phyloP scores from a whole-genome alignment of 92 coral and sea anemone species.

The Epizoanthus stellaris region DNA sequence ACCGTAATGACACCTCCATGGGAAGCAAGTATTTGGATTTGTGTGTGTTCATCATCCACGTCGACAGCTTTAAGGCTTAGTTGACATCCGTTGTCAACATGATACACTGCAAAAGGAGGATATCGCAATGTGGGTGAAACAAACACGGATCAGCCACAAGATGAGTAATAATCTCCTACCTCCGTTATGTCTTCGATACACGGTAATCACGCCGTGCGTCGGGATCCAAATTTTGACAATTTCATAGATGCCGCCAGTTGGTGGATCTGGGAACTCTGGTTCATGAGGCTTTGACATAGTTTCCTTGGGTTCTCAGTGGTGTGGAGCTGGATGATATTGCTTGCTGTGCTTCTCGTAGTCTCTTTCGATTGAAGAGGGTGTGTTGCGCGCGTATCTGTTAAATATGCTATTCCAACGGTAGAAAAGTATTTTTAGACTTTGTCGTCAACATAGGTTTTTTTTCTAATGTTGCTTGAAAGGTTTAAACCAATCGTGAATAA shows the following conservation, averaged over 20 bases:
- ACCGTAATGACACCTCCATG: too few relatives aligned
- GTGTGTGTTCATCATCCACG: neutral
- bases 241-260: neutral
- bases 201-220: slow-evolving; percentile 1
- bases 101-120: neutral
- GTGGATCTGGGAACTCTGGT: neutral
- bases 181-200: neutral
- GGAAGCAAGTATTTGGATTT: neutral
- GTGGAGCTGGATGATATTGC: neutral
- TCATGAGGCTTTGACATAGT: neutral
- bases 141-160: too few relatives aligned
- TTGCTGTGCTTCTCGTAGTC: neutral
- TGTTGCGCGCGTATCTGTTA: neutral
- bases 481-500: neutral
- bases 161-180: neutral
- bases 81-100: neutral
- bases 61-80: neutral
- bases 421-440: too few relatives aligned
- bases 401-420: neutral
- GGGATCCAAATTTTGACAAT: slow-evolving; percentile 18
- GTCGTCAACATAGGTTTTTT: too few relatives aligned
- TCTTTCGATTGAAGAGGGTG: neutral
- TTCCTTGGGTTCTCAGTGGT: neutral
- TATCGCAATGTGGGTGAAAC: neutral
- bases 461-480: too few relatives aligned